phyloP scores from a whole-genome alignment of 2,888 invertebrate genomes.

The Orchesella flavescens region DNA sequence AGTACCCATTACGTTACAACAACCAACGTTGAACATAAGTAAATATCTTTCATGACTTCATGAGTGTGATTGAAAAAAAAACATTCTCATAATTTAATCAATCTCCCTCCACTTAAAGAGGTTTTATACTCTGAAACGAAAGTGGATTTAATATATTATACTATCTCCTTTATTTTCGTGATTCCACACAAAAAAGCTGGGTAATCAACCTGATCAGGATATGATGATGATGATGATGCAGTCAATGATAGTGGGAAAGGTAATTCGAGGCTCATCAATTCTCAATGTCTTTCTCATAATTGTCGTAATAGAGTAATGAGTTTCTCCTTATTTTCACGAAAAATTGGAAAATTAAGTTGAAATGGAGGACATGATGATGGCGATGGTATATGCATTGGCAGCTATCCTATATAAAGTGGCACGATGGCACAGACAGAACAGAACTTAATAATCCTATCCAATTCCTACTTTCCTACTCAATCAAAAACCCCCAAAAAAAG shows the following conservation, averaged over 20 bases:
- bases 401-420: no score
- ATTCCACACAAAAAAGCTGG: slow-evolving; percentile 27
- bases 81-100: not conserved
- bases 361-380: slow-evolving; percentile 2
- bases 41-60: not conserved
- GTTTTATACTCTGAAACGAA: not conserved
- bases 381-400: no score
- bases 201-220: slow-evolving; percentile 40
- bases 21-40: no score
- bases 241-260: slow-evolving; percentile 23
- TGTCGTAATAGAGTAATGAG: slow-evolving; percentile 35
- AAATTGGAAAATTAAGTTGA: slow-evolving; percentile 42
- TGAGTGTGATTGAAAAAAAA: not conserved
- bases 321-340: slow-evolving; percentile 28
- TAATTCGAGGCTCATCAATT: slow-evolving; percentile 35
- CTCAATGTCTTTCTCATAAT: slow-evolving; percentile 32
- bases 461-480: no score
- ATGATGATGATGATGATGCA: not conserved
- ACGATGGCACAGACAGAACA: not conserved
- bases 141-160: not conserved
- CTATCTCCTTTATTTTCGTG: not conserved
- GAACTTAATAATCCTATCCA: not conserved
- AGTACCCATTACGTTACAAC: no score
- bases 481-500: no score
- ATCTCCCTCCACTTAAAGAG: no score